phyloP scores from a whole-genome alignment of 2,797 vertebrate species.

The Danio choprae region DNA sequence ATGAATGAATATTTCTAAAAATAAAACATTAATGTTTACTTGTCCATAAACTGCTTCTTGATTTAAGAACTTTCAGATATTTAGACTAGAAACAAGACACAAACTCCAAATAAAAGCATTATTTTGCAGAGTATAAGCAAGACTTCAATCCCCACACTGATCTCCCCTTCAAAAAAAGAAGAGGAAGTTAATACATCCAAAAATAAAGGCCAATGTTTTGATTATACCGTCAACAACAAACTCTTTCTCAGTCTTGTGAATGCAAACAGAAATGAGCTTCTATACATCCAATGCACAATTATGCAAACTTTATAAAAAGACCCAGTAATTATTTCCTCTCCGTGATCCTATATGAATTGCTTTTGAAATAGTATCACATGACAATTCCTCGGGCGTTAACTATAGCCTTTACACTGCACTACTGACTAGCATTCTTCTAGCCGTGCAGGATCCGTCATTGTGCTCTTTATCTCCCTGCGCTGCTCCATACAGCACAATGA shows the following conservation, averaged over 20 bases:
- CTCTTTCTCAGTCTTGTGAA: neutral
- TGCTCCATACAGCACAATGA: slow-evolving; percentile 11
- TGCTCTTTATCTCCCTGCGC: slow-evolving; percentile 1
- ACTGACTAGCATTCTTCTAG: slow-evolving; percentile 23
- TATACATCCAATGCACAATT: neutral
- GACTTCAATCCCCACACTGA: too few species aligned
- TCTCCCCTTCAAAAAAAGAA: too few species aligned
- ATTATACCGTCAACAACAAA: neutral
- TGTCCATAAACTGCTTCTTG: too few species aligned
- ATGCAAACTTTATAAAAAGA: neutral
- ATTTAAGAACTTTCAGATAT: too few species aligned
- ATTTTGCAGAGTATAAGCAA: too few species aligned
- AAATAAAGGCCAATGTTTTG: neutral
- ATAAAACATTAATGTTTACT: too few species aligned
- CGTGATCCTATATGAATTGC: neutral
- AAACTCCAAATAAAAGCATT: too few species aligned
- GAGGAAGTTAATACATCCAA: neutral
- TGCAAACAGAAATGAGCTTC: neutral
- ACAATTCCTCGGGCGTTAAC: slow-evolving; percentile 4
- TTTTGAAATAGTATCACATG: slow-evolving; percentile 1
- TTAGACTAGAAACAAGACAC: too few species aligned
- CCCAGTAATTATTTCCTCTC: slow-evolving; percentile 13
- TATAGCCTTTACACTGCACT: slow-evolving; percentile 24
- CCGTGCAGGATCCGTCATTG: slow-evolving; percentile 25
- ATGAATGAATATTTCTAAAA: too few species aligned